Evolutionary conservation across 2,888 invertebrate species (phyloP).

Genomic region (Drosophila rubida): DNA sequence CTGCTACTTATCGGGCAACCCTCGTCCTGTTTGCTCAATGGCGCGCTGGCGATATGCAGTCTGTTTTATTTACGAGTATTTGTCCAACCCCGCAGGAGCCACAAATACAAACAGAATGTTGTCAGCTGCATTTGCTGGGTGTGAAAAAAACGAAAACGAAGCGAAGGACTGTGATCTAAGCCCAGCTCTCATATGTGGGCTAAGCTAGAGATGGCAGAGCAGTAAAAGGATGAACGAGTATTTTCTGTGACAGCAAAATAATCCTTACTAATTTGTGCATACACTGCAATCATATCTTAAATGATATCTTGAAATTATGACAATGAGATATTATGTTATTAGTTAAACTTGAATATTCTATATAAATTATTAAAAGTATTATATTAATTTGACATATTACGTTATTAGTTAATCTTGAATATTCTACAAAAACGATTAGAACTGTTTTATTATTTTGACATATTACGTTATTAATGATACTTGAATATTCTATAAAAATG

Average conservation of each 20-base stretch:
- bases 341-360: no score
- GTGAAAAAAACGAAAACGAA: slow-evolving; percentile 45
- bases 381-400: no score
- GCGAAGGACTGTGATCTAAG: slow-evolving; percentile 30
- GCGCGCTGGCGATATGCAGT: slow-evolving; percentile 43
- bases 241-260: neutral
- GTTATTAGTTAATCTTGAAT: no score
- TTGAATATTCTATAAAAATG: no score
- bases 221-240: neutral
- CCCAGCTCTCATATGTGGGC: slow-evolving; percentile 23
- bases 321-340: no score
- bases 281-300: no score
- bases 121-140: slow-evolving; percentile 69
- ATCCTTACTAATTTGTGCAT: neutral
- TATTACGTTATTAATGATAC: no score
- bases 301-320: no score
- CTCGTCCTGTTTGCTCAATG: slow-evolving; percentile 49
- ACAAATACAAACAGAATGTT: slow-evolving; percentile 49
- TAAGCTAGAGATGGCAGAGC: slow-evolving; percentile 17
- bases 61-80: slow-evolving; percentile 52
- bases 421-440: no score
- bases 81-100: slow-evolving; percentile 52
- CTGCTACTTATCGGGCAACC: slow-evolving; percentile 57
- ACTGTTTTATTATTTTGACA: no score
- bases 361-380: no score